A percentile compares a stretch with the other conserved stretches of the same genome.
Conservation (phyloP, 2,113 vertebrate genomes). For the Centropristis striata region DNA sequence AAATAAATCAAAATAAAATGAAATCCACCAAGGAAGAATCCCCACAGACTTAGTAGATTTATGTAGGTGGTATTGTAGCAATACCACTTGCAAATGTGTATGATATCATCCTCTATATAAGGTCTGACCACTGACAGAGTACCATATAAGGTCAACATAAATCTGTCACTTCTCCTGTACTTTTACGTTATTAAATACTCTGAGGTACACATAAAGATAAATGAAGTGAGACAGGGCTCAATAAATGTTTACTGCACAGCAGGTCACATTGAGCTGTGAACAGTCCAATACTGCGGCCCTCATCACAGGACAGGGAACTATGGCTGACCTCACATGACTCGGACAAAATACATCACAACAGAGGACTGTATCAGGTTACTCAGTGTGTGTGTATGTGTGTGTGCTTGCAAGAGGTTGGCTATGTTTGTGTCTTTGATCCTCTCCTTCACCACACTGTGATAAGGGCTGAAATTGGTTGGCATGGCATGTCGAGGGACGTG, state of each 20-base stretch:
- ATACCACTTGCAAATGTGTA: background rate
- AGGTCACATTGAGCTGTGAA: constrained; percentile 49
- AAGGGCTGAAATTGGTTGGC: constrained; percentile 29
- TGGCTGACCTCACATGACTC: constrained; percentile 42
- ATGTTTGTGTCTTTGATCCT: constrained; percentile 33
- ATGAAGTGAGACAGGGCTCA: constrained; percentile 45
- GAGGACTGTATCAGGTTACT: constrained; percentile 6
- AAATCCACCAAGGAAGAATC: constrained; percentile 15
- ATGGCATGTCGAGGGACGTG: background rate
- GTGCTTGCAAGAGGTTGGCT: constrained; percentile 1
- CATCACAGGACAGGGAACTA: constrained; percentile 22
- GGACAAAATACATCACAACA: constrained; percentile 7
- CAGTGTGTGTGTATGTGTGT: constrained; percentile 11
- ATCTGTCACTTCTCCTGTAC: constrained; percentile 32
- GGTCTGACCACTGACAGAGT: background rate
- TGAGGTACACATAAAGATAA: constrained; percentile 34
- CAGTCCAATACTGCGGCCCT: background rate
- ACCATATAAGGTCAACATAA: constrained; percentile 22
- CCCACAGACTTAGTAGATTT: background rate
- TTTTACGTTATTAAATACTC: constrained; percentile 27
- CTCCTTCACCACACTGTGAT: constrained; percentile 17
- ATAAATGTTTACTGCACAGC: constrained; percentile 52
- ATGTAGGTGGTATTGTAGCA: background rate
- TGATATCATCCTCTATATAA: background rate
- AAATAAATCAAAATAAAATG: constrained; percentile 30